Conservation (phyloP, 2,797 vertebrate genomes). For the Enteromius anoplus region DNA sequence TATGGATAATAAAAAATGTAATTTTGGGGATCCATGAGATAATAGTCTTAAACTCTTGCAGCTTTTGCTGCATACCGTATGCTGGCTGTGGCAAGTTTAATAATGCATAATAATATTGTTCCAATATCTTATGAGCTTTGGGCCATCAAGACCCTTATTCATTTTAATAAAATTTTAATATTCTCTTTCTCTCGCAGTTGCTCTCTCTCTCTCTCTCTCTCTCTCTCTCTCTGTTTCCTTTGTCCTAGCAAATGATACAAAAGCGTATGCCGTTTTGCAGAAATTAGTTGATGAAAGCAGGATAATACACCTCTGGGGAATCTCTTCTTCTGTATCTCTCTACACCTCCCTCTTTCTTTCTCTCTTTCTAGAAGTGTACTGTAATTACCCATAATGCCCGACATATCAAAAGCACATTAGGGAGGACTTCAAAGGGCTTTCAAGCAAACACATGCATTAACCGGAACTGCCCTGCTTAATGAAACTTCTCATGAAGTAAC, state of each 20-base stretch:
- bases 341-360: neutral
- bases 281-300: slow-evolving; percentile 47
- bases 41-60: slow-evolving; percentile 19
- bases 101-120: slow-evolving; percentile 43
- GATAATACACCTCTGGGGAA: slow-evolving; percentile 39
- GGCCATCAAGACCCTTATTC: slow-evolving; percentile 19
- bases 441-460: slow-evolving; percentile 44
- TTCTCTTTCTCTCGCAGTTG: slow-evolving; percentile 19
- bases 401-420: slow-evolving; percentile 62
- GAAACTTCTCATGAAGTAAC: slow-evolving; percentile 17
- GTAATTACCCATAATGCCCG: slow-evolving; percentile 59
- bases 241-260: slow-evolving; percentile 28
- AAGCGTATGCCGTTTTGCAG: slow-evolving; percentile 46
- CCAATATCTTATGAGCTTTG: slow-evolving; percentile 30
- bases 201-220: neutral
- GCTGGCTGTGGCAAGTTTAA: slow-evolving; percentile 24
- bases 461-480: slow-evolving; percentile 36
- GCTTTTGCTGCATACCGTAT: neutral
- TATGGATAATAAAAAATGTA: slow-evolving; percentile 1
- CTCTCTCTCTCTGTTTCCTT: slow-evolving; percentile 14
- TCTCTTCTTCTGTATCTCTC: slow-evolving; percentile 14
- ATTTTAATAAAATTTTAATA: slow-evolving; percentile 32
- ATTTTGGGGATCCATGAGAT: neutral
- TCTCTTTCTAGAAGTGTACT: slow-evolving; percentile 31
- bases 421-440: slow-evolving; percentile 53